These are phyloP conservation scores for Ispidina lecontei DNA, from an alignment of 2,797 vertebrate genomes.

Conservation along the genomic window DNA sequence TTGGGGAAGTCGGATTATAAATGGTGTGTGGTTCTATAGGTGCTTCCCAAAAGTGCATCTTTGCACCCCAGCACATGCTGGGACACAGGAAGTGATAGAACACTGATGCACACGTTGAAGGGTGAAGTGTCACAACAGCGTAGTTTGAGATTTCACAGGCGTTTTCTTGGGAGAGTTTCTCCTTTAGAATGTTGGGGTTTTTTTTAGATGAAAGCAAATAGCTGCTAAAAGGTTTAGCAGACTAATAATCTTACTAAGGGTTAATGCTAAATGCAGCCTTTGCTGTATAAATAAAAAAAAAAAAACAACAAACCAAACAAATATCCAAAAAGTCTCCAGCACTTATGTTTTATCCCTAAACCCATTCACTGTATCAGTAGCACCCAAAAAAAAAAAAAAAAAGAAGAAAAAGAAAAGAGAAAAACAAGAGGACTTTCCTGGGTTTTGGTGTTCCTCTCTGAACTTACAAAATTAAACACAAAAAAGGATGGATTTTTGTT, in stretches of 20 bases:
- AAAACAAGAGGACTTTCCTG: neutral
- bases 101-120: rapidly evolving
- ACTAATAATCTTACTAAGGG: neutral
- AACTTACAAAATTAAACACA: neutral
- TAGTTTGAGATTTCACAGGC: neutral
- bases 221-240: neutral
- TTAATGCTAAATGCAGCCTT: neutral
- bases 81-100: neutral
- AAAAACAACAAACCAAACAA: neutral
- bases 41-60: neutral
- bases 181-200: neutral
- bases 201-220: neutral
- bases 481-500: neutral
- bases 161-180: neutral
- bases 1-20: neutral
- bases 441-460: neutral
- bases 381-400: rapidly evolving
- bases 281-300: neutral
- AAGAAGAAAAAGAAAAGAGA: rapidly evolving
- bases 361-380: neutral
- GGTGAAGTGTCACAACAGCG: rapidly evolving
- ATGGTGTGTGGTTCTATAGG: neutral
- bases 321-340: neutral
- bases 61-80: neutral
- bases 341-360: neutral